Conservation (phyloP, 2,797 vertebrate genomes). For the Manis javanica region DNA sequence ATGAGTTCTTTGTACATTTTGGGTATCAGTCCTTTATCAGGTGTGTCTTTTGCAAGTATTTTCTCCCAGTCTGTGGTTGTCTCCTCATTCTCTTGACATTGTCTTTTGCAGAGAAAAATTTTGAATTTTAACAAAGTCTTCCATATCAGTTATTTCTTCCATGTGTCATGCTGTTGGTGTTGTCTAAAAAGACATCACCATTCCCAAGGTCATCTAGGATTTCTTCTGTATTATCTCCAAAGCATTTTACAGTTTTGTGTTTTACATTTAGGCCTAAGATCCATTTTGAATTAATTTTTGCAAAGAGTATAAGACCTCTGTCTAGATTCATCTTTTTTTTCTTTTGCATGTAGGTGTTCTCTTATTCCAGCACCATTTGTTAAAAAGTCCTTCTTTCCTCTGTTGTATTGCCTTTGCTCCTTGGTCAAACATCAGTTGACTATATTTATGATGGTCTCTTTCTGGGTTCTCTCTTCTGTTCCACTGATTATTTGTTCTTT, state of each 20-base stretch:
- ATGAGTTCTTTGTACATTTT: background rate
- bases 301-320: background rate
- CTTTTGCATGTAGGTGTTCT: background rate
- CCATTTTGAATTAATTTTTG: background rate
- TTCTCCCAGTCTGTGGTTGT: background rate
- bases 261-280: background rate
- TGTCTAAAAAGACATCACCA: background rate
- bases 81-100: background rate
- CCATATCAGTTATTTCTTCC: background rate
- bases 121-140: background rate
- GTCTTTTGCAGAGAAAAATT: background rate
- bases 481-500: background rate
- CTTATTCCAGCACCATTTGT: background rate
- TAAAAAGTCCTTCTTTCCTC: background rate
- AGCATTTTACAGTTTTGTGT: background rate
- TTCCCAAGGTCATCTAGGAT: background rate
- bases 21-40: background rate
- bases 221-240: background rate
- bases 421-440: background rate
- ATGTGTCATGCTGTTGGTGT: background rate
- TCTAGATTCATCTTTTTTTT: background rate
- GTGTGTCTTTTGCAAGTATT: background rate
- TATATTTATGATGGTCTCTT: background rate
- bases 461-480: background rate
- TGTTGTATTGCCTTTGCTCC: background rate